A percentile compares a stretch with the other conserved stretches of the same genome.
phyloP scores from a whole-genome alignment of 2,113 vertebrate species.

The Apistogramma diplotaenia region DNA sequence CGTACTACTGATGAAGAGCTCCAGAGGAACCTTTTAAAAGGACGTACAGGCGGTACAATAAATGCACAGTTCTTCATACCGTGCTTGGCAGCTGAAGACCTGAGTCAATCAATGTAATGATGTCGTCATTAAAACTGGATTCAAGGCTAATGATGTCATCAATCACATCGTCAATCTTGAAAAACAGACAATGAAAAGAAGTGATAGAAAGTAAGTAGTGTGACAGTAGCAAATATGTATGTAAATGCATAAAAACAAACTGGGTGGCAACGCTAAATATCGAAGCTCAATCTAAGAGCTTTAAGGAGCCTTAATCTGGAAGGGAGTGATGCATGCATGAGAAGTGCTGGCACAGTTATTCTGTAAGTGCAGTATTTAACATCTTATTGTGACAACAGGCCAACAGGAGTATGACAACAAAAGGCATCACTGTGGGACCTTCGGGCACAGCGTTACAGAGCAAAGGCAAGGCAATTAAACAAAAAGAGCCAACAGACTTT shows the following conservation, averaged over 20 bases:
- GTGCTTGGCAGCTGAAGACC: constrained; percentile 86
- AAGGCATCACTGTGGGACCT: constrained; percentile 45
- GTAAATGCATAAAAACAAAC: background rate
- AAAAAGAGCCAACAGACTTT: constrained; percentile 28
- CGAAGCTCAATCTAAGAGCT: background rate
- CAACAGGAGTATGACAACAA: constrained; percentile 26
- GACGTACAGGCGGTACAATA: background rate
- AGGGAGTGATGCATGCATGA: background rate
- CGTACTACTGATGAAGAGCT: background rate
- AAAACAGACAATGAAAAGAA: constrained; percentile 13
- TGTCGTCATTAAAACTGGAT: constrained; percentile 92
- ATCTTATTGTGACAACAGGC: constrained; percentile 66
- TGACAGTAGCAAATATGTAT: background rate
- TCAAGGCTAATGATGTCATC: constrained; percentile 93
- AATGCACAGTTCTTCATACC: constrained; percentile 67
- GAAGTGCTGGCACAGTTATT: constrained; percentile 39
- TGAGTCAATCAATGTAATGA: constrained; percentile 84
- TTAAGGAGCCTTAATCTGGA: constrained; percentile 1
- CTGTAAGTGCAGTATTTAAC: constrained; percentile 68
- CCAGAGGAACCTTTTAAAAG: background rate
- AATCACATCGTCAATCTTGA: constrained; percentile 89
- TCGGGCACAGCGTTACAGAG: background rate
- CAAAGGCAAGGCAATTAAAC: constrained; percentile 60
- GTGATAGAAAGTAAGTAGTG: background rate
- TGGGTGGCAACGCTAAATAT: background rate